Base-by-base conservation (phyloP, 2,888 invertebrate species). In the Drosophila vallismaia region DNA sequence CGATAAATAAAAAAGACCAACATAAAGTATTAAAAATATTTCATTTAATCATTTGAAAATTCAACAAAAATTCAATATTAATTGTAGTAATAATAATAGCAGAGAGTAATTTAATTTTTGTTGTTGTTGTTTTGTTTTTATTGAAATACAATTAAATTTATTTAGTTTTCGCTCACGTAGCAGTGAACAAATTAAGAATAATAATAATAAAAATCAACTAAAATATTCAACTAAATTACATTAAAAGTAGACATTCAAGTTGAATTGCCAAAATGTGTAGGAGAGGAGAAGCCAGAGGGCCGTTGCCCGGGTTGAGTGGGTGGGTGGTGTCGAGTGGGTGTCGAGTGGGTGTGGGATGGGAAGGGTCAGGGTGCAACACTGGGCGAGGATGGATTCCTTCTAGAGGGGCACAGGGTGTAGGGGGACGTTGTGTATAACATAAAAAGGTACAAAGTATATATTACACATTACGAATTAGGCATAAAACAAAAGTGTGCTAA, bases 141-240 rank as follows among this genome's bases (percentile, higher is more conserved):
- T 83, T 81, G 52, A 77, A 72, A 70, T 76, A 79, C 69, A 75
- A 73, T 82, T 80, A 88, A 80, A 79, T 84, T 88, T 84, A 74
- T 81, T 79, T 82, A 76, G 75, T 74, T 77, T 46, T 75, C 58
- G 59, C 69, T 74, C 71, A 67, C 67, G 29, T 50, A 55, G 73
- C 59, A 42, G 40, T 60, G 64, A 70, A 66, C 68, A 67, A 69
- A 28, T 54, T 69, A 42, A 51, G 66, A 66, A 75, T 84, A 81
- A 79, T 88, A 82, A 90, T 88, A 88, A 77, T 85, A 82, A 90
- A 90, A 89, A 90, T 90, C 89, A 90, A 90, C 90, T 90, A 90
- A 90, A 90, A 90, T 90, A 90, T 90, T 90, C 89, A 90, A 89
- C 90, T 90, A 90, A 90, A 90, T 91, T 91, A 90, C 86, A 88